Percentiles rank a stretch among this genome's conserved stretches.
These are phyloP conservation scores for Drosophila melanosoma DNA, from an alignment of 2,888 invertebrate genomes.

Conservation along the genomic window DNA sequence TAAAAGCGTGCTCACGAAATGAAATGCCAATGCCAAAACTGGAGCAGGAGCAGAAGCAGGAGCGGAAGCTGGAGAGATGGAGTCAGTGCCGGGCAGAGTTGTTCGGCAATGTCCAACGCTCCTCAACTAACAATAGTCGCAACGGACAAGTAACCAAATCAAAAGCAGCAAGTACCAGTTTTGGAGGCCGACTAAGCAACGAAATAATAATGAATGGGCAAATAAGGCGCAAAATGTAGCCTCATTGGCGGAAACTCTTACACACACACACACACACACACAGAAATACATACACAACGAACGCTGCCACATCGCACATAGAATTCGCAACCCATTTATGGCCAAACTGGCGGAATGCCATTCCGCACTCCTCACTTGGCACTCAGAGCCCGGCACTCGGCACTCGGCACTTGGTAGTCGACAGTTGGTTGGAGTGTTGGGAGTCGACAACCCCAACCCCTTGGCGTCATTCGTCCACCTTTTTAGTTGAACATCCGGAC, in stretches of 20 bases:
- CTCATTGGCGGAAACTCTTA: slow-evolving; percentile 13
- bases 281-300: neutral
- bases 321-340: slow-evolving; percentile 36
- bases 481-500: slow-evolving; percentile 3
- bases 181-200: slow-evolving; percentile 32
- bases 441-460: neutral
- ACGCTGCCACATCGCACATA: slow-evolving; percentile 5
- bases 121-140: slow-evolving; percentile 55
- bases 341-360: slow-evolving; percentile 17
- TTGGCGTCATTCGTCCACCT: neutral
- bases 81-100: neutral
- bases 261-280: neutral
- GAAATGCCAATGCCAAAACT: slow-evolving; percentile 22
- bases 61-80: neutral
- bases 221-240: slow-evolving; percentile 44
- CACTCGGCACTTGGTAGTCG: neutral
- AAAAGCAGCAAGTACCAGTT: slow-evolving; percentile 22
- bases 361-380: neutral
- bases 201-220: slow-evolving; percentile 67
- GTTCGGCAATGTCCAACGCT: slow-evolving; percentile 6
- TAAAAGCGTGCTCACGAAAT: slow-evolving; percentile 59
- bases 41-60: neutral
- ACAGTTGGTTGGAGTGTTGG: neutral
- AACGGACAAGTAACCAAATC: slow-evolving; percentile 31
- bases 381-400: neutral